Base-by-base conservation (phyloP, 2,797 vertebrate genomes). In the Rhinoraja longicauda region DNA sequence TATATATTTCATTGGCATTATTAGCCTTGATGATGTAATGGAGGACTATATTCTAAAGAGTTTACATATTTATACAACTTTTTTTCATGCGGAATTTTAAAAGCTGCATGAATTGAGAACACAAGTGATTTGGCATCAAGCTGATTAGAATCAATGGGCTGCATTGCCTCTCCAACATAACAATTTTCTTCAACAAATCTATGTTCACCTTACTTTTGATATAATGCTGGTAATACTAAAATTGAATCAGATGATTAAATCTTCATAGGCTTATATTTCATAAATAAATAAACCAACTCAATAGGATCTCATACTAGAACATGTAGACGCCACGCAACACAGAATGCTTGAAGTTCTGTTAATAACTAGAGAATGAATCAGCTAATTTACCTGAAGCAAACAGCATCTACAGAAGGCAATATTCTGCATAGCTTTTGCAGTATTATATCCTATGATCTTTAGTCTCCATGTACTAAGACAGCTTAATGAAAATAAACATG, bases 401-500 rank as follows among this genome's bases (percentile, higher is more conserved):
- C 84, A 29, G 32, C 59, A 88, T 62, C 84, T 32, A 64, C 19
- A 62, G 59, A 64, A 64, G 19, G 59, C 84, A 62, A 13, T 7
- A 26, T 62, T 88, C 57, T 88, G 62, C 64, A 57, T n/a, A 6
- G 59, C 32, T 64, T 64, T 57, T 88, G 59, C 29, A 88, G 59
- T 62, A 88, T 88, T 62, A 64, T 64, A 57, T 88, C 84, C 84
- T 62, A 26, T 88, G 3, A 62, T 26, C 59, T 88, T 88, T 19
- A 64, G 10, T 29, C 84, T 64, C 93, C 93, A 93, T 82, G 93
- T 29, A 93, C 92, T 94, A 78, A 94, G 94, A 94, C 93, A 93
- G 94, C 93, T 70, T 94, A 94, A 94, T 95, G 94, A 93, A 94
- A 94, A 84, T 92, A 59, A 88, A 62, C 9, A 82, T 81, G 39